phyloP scores from a whole-genome alignment of 2,888 invertebrate species.

The Drosophila formosana region DNA sequence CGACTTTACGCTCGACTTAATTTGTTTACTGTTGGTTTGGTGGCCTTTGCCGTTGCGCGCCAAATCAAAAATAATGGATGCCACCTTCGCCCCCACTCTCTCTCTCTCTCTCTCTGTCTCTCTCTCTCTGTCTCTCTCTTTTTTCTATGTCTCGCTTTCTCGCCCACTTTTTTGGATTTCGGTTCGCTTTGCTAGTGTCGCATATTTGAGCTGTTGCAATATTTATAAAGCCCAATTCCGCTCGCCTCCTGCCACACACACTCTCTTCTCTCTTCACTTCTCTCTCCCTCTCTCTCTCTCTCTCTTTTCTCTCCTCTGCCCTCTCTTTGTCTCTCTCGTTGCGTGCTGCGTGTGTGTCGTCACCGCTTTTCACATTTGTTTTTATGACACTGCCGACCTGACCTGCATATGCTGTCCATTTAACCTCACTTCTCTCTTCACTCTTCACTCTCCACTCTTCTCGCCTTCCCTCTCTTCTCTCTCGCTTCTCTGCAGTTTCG shows the following conservation, averaged over 20 bases:
- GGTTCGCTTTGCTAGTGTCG: conserved; percentile 49
- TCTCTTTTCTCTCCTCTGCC: background rate
- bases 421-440: conserved; percentile 12
- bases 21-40: conserved; percentile 78
- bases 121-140: background rate
- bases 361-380: conserved; percentile 65
- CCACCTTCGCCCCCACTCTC: conserved; percentile 5
- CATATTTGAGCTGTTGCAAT: conserved; percentile 70
- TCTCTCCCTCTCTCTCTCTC: background rate
- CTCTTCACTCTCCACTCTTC: conserved; percentile 3
- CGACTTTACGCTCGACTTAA: conserved; percentile 78
- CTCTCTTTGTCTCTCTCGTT: background rate
- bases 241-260: conserved; percentile 17
- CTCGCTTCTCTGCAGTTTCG: background rate
- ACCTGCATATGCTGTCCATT: conserved; percentile 64
- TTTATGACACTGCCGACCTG: conserved; percentile 67
- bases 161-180: conserved; percentile 1
- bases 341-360: conserved; percentile 4
- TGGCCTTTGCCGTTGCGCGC: conserved; percentile 61
- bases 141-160: background rate
- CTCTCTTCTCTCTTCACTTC: background rate
- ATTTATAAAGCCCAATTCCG: conserved; percentile 56
- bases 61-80: conserved; percentile 77
- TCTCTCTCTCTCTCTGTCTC: background rate
- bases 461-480: background rate